These are phyloP conservation scores for Dromococcyx pavoninus DNA, from an alignment of 2,797 vertebrate species.

Conservation along the genomic window DNA sequence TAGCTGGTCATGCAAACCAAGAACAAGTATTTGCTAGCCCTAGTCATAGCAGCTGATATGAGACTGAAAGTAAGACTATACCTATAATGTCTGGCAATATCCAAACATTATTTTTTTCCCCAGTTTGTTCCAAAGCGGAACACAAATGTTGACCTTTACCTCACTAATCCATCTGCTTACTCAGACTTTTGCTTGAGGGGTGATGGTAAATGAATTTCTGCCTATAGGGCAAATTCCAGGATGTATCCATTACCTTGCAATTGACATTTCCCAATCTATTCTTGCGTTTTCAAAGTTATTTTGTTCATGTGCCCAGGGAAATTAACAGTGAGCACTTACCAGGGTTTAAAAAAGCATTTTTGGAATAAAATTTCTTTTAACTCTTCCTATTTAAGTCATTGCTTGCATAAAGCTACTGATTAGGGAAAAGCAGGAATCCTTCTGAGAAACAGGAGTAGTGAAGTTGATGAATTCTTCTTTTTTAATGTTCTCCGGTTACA, in stretches of 20 bases:
- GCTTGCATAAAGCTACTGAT: conserved; percentile 20
- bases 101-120: neutral
- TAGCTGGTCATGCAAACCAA: neutral
- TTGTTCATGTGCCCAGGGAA: conserved; percentile 55
- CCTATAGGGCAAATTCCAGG: conserved; percentile 44
- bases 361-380: conserved; percentile 56
- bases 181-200: conserved; percentile 53
- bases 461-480: neutral
- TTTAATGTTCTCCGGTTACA: neutral
- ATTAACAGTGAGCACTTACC: conserved; percentile 32
- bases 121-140: neutral
- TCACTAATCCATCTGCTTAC: conserved; percentile 36
- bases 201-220: conserved; percentile 39
- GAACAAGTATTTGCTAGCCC: neutral
- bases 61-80: neutral
- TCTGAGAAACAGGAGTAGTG: neutral
- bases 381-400: conserved; percentile 16
- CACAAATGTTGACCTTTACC: conserved; percentile 63
- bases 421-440: conserved; percentile 15
- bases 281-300: conserved; percentile 48
- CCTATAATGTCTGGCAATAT: neutral
- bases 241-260: conserved; percentile 35
- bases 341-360: conserved; percentile 16
- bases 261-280: conserved; percentile 53
- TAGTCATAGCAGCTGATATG: neutral